phyloP scores from a whole-genome alignment of 2,797 vertebrate species.

The Valencia hispanica region DNA sequence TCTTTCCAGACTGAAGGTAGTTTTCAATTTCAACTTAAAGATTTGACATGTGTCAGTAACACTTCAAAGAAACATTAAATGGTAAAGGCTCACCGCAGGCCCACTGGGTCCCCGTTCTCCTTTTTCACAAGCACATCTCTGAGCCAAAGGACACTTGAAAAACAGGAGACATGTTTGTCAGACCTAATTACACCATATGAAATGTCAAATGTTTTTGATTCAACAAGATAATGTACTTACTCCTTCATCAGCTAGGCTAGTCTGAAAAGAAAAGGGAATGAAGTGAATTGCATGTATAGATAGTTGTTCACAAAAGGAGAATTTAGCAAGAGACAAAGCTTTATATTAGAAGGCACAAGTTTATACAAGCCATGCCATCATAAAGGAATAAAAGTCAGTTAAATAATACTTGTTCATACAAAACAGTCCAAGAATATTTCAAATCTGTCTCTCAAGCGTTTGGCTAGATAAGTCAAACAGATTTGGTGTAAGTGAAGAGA shows the following conservation, averaged over 20 bases:
- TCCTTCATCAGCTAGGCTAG: conserved; percentile 84
- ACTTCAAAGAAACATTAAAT: conserved; percentile 6
- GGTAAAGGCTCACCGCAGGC: conserved; percentile 83
- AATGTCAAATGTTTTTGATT: conserved; percentile 19
- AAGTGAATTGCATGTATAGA: neutral
- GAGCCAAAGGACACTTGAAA: conserved; percentile 86
- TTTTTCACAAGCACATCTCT: conserved; percentile 88
- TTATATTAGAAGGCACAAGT: neutral
- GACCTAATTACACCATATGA: conserved; percentile 21
- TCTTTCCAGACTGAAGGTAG: neutral
- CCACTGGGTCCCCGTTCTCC: conserved; percentile 88
- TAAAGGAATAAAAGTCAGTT: neutral
- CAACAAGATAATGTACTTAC: conserved; percentile 73
- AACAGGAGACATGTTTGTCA: conserved; percentile 43
- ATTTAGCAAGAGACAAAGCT: neutral
- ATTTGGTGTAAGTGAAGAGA: conserved; percentile 21
- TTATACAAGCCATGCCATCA: neutral
- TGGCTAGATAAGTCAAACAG: conserved; percentile 3
- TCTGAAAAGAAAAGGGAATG: conserved; percentile 76
- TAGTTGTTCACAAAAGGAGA: neutral
- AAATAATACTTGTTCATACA: neutral
- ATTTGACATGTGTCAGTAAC: neutral
- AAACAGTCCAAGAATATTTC: conserved; percentile 4
- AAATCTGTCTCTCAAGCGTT: neutral
- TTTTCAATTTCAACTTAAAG: neutral